Percentiles rank a stretch among this genome's conserved stretches.
Conservation (phyloP, 2,797 vertebrate species). For the Phalloptychus januarius region DNA sequence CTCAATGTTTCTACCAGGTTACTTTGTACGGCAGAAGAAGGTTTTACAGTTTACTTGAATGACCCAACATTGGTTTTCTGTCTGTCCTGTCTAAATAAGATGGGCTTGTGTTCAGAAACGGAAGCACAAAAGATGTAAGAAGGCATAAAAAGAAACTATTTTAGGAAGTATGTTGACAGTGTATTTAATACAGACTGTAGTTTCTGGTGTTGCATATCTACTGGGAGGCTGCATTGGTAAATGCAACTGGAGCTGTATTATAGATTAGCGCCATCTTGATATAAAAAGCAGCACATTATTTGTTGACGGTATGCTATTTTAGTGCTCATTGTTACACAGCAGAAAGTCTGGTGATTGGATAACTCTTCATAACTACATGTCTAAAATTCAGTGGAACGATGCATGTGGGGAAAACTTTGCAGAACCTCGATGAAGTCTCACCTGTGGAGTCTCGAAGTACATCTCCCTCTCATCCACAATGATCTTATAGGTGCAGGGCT, state of each 20-base stretch:
- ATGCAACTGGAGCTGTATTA: background rate
- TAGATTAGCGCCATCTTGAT: background rate
- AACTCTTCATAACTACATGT: background rate
- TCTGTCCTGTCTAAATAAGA: background rate
- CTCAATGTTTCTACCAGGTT: background rate
- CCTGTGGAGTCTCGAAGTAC: constrained; percentile 94
- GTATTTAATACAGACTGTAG: background rate
- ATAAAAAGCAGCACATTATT: background rate
- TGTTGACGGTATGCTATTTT: background rate
- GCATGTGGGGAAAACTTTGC: background rate
- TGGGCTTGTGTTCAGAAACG: background rate
- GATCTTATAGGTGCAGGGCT: constrained; percentile 93
- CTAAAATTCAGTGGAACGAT: background rate
- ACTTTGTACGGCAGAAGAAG: background rate
- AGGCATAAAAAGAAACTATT: background rate
- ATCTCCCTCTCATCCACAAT: constrained; percentile 94
- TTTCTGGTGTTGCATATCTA: background rate
- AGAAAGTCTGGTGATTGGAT: background rate
- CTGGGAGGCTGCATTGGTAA: background rate
- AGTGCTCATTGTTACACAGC: background rate
- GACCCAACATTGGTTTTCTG: too few relatives aligned
- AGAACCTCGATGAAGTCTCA: constrained; percentile 50
- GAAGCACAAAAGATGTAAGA: background rate
- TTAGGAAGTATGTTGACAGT: background rate
- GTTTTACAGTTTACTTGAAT: background rate